Conservation (phyloP, 2,113 vertebrate genomes). For the Casuarius casuarius region DNA sequence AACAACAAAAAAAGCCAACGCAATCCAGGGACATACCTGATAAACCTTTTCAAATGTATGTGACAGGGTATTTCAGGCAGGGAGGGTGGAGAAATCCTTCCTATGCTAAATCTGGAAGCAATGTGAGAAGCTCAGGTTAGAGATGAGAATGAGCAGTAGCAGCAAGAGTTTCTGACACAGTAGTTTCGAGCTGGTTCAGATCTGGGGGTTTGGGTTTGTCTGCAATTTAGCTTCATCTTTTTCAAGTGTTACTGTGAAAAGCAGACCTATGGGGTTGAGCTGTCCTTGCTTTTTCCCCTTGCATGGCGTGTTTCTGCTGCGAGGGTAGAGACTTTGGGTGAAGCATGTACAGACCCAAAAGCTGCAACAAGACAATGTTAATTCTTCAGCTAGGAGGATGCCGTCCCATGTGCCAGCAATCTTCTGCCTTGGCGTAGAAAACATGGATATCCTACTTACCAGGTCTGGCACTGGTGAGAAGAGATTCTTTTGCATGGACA, state of each 20-base stretch:
- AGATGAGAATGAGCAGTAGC: background rate
- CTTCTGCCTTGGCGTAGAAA: background rate
- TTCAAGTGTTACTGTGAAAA: fast-evolving
- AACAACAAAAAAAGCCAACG: background rate
- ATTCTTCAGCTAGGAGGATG: fast-evolving
- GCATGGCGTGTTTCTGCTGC: fast-evolving
- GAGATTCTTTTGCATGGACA: background rate
- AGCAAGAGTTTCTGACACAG: background rate
- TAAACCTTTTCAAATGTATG: background rate
- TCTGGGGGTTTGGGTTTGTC: background rate
- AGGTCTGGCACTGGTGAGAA: fast-evolving
- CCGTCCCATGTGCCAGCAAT: background rate
- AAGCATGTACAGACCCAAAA: fast-evolving
- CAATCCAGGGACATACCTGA: slow-evolving; percentile 13
- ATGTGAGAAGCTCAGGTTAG: background rate
- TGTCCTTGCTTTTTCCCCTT: background rate
- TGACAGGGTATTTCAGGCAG: background rate
- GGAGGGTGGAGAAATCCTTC: slow-evolving; percentile 21
- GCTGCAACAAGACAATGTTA: fast-evolving
- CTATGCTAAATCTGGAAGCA: background rate
- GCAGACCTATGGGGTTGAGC: background rate
- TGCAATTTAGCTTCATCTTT: background rate
- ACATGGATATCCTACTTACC: fast-evolving
- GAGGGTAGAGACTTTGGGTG: background rate
- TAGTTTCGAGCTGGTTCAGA: background rate